Base-by-base conservation (phyloP, 2,113 vertebrate genomes). In the Atlantisia rogersi region DNA sequence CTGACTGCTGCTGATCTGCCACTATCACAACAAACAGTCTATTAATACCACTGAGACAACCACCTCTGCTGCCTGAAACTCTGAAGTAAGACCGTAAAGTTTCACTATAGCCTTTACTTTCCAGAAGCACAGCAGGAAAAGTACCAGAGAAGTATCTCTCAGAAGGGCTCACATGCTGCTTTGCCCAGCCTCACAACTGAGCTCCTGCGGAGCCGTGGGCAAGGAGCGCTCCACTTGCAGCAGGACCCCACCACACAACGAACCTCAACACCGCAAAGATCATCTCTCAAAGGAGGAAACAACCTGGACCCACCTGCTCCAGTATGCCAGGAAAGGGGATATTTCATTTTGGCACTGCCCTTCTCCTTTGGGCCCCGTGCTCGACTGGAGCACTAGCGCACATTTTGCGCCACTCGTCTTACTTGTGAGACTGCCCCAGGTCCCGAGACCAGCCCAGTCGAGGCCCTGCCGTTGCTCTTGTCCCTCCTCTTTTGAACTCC, bases 401-500 rank as follows among this genome's bases (percentile, higher is more conserved):
- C 28, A 0, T 3, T 17, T 10, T 12, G 59, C 25, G 15, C 9
- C 18, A 7, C 10, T 78, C 15, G 6, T 95, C 98, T 98, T 95
- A 99, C 99, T 97, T 99, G 97, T 98, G 98, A 81, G 97, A 95
- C 74, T 98, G 98, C 22, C 99, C 99, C 78, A 99, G 97, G 93
- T 99, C 99, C 94, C 99, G 98, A 74, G 99, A 99, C 99, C 99
- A 99, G 68, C 99, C 99, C 78, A 99, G 92, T 46, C 99, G 98
- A 5, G 99, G 99, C 26, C 99, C 99, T 0, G 99, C 99, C 1
- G 99, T 99, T 35, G 99, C 99, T 94, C 99, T 98, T 18, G 99
- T 99, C 32, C 99, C 99, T 59, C 99, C 99, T 94, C 99, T 98
- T 80, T 98, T 99, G 96, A 99, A 99, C 94, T 99, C 99, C 0